Evolutionary conservation across 2,888 invertebrate genomes (phyloP), one percentile per base, ranked within the genome.

Genomic region (Nemoura dubitans): DNA sequence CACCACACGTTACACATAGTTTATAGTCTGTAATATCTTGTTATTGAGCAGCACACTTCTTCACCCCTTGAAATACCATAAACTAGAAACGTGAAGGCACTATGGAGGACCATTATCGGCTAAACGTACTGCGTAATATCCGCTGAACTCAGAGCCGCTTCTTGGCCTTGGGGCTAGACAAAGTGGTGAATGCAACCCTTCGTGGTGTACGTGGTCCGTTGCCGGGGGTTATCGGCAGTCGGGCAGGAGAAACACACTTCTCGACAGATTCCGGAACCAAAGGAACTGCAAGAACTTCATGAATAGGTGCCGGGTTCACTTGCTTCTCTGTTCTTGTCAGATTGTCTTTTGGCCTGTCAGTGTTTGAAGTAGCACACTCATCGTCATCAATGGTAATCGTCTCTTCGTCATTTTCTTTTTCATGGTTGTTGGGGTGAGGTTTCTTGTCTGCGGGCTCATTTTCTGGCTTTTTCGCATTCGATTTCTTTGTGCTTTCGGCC

Each of bases 151-250:
- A 81, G 21, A 89, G 86, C 87, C 94, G 94, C 90, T 95, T 96
- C 89, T 93, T 93, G 87, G 94, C 94, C 91, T 96, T 96, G 82
- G 96, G 96, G 90, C 96, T 96, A 1, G 96, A 96, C 76, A 97
- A 91, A 0, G 96, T 96, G 29, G 96, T 96, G 86, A 97, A 93
- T 88, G 94, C 93, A 3, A 96, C 95, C 88, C 96, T 91, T 26
- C 96, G 91, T 0, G 95, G 95, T 0, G 94, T 94, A 90, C 94
- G 95, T 0, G 92, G 92, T 10, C 0, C 89, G 90, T 0, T 91
- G 88, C 77, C 90, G 89, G 0, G 89, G 89, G 0, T 76, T 10
- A 87, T 81, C 21, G 84, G 28, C 25, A 26, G n/a, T 28, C 78
- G 78, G 27, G 26, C 78, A 10, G 78, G 78, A 1, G 78, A 78